Evolutionary conservation across 2,888 invertebrate species (phyloP).

Genomic region (Mesopsocus fuscifrons): DNA sequence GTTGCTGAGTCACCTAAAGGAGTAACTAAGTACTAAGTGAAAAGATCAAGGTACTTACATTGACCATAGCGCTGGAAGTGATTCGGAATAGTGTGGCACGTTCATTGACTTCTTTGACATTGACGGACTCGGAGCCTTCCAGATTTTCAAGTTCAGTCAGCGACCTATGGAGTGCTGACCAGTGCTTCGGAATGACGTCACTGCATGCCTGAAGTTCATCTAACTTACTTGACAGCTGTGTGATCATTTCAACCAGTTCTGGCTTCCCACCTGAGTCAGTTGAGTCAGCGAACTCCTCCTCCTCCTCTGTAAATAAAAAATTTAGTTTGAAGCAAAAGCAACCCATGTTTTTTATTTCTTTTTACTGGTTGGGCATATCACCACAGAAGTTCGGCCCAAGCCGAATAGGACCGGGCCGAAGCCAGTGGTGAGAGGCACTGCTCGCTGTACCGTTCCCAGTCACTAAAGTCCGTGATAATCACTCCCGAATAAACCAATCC

Average conservation of each 20-base stretch:
- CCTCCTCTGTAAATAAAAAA: slow-evolving; percentile 46
- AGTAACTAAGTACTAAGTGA: too few relatives aligned
- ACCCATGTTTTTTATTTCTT: too few relatives aligned
- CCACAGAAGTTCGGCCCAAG: too few relatives aligned
- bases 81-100: slow-evolving; percentile 88
- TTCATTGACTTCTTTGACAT: slow-evolving; percentile 79
- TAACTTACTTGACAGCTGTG: slow-evolving; percentile 50
- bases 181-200: slow-evolving; percentile 78
- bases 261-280: slow-evolving; percentile 31
- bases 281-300: slow-evolving; percentile 58
- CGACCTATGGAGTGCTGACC: slow-evolving; percentile 61
- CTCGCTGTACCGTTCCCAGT: too few relatives aligned
- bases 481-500: too few relatives aligned
- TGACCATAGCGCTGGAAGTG: slow-evolving; percentile 92
- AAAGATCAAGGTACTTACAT: slow-evolving; percentile 36
- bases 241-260: slow-evolving; percentile 31
- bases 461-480: too few relatives aligned
- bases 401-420: too few relatives aligned
- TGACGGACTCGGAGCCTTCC: slow-evolving; percentile 41
- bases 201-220: slow-evolving; percentile 84
- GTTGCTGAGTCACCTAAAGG: too few relatives aligned
- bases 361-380: too few relatives aligned
- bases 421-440: too few relatives aligned
- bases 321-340: too few relatives aligned
- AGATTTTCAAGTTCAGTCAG: slow-evolving; percentile 57